Percentiles rank a stretch among this genome's conserved stretches.
Evolutionary conservation across 2,888 invertebrate genomes (phyloP).

Genomic region (Zootermopsis nevadensis): DNA sequence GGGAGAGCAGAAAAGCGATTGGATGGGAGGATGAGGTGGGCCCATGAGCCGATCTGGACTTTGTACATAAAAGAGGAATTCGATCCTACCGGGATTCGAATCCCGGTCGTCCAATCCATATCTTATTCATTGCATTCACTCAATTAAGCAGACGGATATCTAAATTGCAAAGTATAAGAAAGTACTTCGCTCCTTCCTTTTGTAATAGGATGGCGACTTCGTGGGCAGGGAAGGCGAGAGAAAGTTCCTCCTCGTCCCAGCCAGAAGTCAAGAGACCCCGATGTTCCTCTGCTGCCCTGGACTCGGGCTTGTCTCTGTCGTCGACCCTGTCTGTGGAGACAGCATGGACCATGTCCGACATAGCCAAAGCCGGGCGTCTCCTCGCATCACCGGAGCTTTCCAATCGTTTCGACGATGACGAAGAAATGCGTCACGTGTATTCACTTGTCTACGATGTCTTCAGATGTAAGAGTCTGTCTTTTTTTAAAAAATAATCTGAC

Average conservation of each 20-base stretch:
- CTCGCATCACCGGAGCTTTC: slow-evolving; percentile 66
- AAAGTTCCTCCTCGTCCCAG: slow-evolving; percentile 46
- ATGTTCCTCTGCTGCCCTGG: slow-evolving; percentile 34
- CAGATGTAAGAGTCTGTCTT: slow-evolving; percentile 68
- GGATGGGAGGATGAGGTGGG: too few relatives aligned
- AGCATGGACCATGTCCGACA: slow-evolving; percentile 62
- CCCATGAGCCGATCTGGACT: too few relatives aligned
- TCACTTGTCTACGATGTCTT: slow-evolving; percentile 80
- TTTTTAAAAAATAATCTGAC: too few relatives aligned
- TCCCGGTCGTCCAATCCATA: too few relatives aligned
- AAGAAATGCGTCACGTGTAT: slow-evolving; percentile 79
- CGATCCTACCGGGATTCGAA: too few relatives aligned
- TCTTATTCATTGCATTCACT: too few relatives aligned
- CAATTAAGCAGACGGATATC: too few relatives aligned
- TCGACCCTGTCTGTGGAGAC: slow-evolving; percentile 52
- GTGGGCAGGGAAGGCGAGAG: slow-evolving; percentile 29
- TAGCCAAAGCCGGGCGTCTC: slow-evolving; percentile 68
- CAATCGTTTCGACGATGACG: slow-evolving; percentile 72
- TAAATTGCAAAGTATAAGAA: too few relatives aligned
- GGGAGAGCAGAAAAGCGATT: too few relatives aligned
- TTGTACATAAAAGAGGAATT: too few relatives aligned
- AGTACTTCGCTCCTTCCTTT: too few relatives aligned
- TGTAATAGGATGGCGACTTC: slow-evolving; percentile 22
- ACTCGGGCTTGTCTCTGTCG: slow-evolving; percentile 53
- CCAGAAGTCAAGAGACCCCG: slow-evolving; percentile 36